These are phyloP conservation scores for Peromyscus melanophrys DNA, from an alignment of 2,797 vertebrate genomes.

Conservation along the genomic window DNA sequence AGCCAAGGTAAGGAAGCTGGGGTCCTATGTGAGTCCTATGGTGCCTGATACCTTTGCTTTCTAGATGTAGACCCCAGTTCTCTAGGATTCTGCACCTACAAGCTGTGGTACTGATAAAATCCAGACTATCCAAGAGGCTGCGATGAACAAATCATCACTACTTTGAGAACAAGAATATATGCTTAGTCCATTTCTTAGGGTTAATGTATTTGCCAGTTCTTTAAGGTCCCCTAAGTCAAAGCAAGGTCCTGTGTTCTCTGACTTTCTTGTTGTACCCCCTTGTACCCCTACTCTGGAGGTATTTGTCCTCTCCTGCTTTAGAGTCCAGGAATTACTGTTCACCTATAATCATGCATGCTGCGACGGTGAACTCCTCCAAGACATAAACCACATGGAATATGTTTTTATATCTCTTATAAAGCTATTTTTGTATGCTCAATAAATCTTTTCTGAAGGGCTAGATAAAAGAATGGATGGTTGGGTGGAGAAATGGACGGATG, in stretches of 20 bases:
- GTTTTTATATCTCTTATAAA: slow-evolving; percentile 56
- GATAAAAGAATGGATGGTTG: slow-evolving; percentile 64
- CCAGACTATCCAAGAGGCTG: not conserved
- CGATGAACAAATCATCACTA: not conserved
- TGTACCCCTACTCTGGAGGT: not conserved
- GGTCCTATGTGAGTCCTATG: slow-evolving; percentile 63
- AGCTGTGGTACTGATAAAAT: slow-evolving; percentile 1
- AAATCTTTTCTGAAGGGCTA: slow-evolving; percentile 73
- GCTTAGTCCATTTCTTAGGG: not conserved
- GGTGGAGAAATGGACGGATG: slow-evolving; percentile 58
- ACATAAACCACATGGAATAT: slow-evolving; percentile 57
- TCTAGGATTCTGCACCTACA: not conserved
- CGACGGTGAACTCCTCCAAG: slow-evolving; percentile 56
- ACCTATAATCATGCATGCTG: not conserved
- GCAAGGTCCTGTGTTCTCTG: not conserved
- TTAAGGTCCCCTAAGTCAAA: not conserved
- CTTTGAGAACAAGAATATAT: not conserved
- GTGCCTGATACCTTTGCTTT: slow-evolving; percentile 47
- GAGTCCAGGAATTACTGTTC: slow-evolving; percentile 13
- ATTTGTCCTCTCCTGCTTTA: not conserved
- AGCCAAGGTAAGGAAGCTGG: slow-evolving; percentile 54
- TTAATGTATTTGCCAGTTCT: not conserved
- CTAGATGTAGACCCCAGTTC: slow-evolving; percentile 14
- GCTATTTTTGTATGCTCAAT: slow-evolving; percentile 42
- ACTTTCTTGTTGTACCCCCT: not conserved